Conservation (phyloP, 2,113 vertebrate genomes). For the Zosterops lateralis region DNA sequence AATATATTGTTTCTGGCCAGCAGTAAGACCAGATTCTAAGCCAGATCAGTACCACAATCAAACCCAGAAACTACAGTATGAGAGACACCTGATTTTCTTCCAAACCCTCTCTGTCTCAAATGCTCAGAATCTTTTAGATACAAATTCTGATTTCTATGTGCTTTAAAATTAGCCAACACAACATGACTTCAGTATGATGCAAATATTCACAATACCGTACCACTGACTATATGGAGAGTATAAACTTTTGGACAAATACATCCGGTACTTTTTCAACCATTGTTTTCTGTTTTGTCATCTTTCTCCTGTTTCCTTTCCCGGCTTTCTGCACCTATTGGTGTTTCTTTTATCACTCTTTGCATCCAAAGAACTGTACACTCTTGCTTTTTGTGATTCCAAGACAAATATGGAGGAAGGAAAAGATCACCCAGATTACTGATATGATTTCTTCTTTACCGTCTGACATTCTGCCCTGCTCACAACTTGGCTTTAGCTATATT, state of each 20-base stretch:
- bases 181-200: neutral
- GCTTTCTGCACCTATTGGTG: neutral
- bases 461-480: neutral
- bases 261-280: neutral
- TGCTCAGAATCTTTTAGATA: neutral
- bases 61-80: neutral
- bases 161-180: neutral
- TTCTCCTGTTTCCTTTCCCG: neutral
- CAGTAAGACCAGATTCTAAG: neutral
- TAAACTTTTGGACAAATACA: neutral
- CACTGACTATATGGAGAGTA: neutral
- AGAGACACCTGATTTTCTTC: neutral
- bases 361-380: neutral
- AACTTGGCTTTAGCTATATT: neutral
- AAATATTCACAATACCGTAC: neutral
- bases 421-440: neutral
- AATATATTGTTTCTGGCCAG: neutral
- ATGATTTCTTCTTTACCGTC: neutral
- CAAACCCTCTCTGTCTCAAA: neutral
- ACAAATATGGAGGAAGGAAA: neutral
- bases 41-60: neutral
- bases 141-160: neutral
- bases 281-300: neutral
- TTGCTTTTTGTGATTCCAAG: neutral
- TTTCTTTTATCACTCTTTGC: neutral